Conservation (phyloP, 2,888 invertebrate genomes). For the Nebria salina region DNA sequence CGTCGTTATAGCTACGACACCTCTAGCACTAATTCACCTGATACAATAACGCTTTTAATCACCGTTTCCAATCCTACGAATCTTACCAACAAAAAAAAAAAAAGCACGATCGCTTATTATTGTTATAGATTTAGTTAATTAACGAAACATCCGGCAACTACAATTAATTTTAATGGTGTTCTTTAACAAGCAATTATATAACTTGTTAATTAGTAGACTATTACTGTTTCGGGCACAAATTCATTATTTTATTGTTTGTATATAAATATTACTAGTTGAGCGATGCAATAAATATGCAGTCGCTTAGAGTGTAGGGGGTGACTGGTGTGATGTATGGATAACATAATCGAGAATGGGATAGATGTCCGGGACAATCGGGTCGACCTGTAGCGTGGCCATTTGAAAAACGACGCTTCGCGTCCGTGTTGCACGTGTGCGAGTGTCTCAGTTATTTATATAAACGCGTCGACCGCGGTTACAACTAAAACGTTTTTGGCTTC, state of each 20-base stretch:
- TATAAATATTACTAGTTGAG: too few species aligned
- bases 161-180: conserved; percentile 55
- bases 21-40: not conserved
- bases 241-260: not conserved
- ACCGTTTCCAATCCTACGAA: not conserved
- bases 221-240: not conserved
- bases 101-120: conserved; percentile 21
- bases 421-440: conserved; percentile 6
- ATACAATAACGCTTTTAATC: not conserved
- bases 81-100: not conserved
- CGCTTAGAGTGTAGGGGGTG: too few species aligned
- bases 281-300: not conserved
- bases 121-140: conserved; percentile 3
- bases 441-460: conserved; percentile 43
- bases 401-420: conserved; percentile 8
- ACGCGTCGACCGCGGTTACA: conserved; percentile 12
- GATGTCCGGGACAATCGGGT: conserved; percentile 11
- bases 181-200: conserved; percentile 52
- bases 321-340: too few species aligned
- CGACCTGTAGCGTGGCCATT: conserved; percentile 35
- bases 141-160: conserved; percentile 49
- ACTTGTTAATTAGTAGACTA: not conserved
- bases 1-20: conserved; percentile 33
- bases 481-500: conserved; percentile 7
- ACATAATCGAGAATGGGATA: not conserved